Percentiles rank a stretch among this genome's conserved stretches.
Conservation (phyloP, 2,113 vertebrate species). For the Caretta caretta region DNA sequence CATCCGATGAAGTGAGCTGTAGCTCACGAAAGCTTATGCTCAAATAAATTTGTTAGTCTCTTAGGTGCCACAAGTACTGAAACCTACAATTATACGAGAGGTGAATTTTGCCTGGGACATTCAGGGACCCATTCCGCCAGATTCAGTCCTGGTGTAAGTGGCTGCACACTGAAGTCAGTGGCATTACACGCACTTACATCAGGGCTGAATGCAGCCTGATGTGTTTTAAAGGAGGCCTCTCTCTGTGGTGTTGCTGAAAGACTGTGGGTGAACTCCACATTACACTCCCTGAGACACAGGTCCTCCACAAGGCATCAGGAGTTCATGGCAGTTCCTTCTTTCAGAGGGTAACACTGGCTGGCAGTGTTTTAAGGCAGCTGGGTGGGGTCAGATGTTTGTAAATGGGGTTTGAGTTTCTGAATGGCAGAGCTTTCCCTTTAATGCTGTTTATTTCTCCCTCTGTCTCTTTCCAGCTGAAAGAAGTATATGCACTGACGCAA, state of each 20-base stretch:
- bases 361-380: not conserved
- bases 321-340: not conserved
- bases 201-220: not conserved
- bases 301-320: not conserved
- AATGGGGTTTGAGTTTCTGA: not conserved
- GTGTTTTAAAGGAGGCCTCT: not conserved
- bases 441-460: slow-evolving; percentile 27
- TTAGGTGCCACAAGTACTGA: too few relatives aligned
- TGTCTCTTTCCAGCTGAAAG: slow-evolving; percentile 91
- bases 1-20: too few relatives aligned
- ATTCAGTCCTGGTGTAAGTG: not conserved
- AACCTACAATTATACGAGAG: not conserved
- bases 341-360: not conserved
- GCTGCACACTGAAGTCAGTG: not conserved
- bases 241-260: not conserved
- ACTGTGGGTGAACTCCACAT: not conserved
- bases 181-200: not conserved
- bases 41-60: too few relatives aligned
- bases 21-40: too few relatives aligned
- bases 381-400: not conserved
- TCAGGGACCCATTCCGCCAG: not conserved
- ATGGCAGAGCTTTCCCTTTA: slow-evolving; percentile 45
- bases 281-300: not conserved
- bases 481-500: slow-evolving; percentile 96
- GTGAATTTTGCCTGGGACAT: not conserved